Evolutionary conservation across 2,888 invertebrate genomes (phyloP).

Genomic region (Drosophila mimetica): DNA sequence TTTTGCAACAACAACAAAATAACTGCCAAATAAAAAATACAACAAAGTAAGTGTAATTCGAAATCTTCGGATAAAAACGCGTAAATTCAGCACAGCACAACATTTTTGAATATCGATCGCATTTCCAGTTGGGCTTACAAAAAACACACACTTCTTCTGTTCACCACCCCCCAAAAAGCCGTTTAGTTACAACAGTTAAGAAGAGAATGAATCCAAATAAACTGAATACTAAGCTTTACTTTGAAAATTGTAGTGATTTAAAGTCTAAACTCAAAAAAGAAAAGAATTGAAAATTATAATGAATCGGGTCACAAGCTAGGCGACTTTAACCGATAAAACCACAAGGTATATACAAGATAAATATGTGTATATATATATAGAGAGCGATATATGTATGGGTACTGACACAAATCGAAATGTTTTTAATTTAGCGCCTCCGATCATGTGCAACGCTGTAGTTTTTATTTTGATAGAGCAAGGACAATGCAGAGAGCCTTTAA

Average conservation of each 20-base stretch:
- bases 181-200: constrained; percentile 28
- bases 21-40: constrained; percentile 45
- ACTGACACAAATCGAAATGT: constrained; percentile 32
- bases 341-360: constrained; percentile 18
- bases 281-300: constrained; percentile 45
- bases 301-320: constrained; percentile 25
- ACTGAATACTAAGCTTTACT: constrained; percentile 73
- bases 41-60: constrained; percentile 32
- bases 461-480: constrained; percentile 41
- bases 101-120: constrained; percentile 8
- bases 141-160: constrained; percentile 7
- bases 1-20: constrained; percentile 44
- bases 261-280: constrained; percentile 40
- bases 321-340: constrained; percentile 6
- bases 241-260: constrained; percentile 73
- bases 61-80: constrained; percentile 20
- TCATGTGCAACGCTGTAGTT: constrained; percentile 43
- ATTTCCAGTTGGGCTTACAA: constrained; percentile 19
- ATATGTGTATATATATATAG: constrained; percentile 30
- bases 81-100: constrained; percentile 26
- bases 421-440: constrained; percentile 42
- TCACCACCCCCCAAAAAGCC: neutral
- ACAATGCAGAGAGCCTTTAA: constrained; percentile 28
- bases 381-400: constrained; percentile 9
- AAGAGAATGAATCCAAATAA: constrained; percentile 39